Evolutionary conservation across 2,113 vertebrate genomes (phyloP), one percentile per base, ranked within the genome.

Genomic region (Otolemur garnettii): DNA sequence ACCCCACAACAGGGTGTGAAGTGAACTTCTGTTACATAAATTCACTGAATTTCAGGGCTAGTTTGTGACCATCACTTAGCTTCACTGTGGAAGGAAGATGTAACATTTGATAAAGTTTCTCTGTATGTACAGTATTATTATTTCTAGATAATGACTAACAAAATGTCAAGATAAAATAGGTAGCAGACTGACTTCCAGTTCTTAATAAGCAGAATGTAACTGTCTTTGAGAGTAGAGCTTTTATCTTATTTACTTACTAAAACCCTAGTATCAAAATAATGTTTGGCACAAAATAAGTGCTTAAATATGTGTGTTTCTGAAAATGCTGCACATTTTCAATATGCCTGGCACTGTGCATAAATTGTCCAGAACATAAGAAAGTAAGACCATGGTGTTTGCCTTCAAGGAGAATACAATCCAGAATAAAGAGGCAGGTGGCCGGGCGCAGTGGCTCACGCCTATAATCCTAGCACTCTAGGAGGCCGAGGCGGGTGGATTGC

Each of bases 201-300:
- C 81, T 90, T 90, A 64, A 93, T 64, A 86, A 92, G 14, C 33
- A 71, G 10, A 72, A 50, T 68, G 33, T 24, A 83, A 85, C 71
- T 42, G 78, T 15, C 30, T 75, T 95, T 92, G 17, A 90, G 72
- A 80, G 7, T 15, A 64, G 12, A 13, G 3, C 7, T 28, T 93
- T 75, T 71, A 77, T 83, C 28, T 59, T 22, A 69, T 11, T 33
- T 84, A 71, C 26, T n/a, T n/a, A 50, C 38, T 12, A 26, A 92
- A 90, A 90, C 3, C 0, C 28, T 30, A 26, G 50, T 66, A 28
- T 35, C 64, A 71, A 17, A 87, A 62, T 80, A 15, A 5, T 85
- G 42, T 5, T 35, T 78, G 57, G 30, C 45, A 68, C 30, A 74
- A 60, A 92, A 10, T 64, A 66, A 71, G n/a, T 74, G 11, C 22